Evolutionary conservation across 2,797 vertebrate genomes (phyloP).

Genomic region (Trichosurus vulpecula): DNA sequence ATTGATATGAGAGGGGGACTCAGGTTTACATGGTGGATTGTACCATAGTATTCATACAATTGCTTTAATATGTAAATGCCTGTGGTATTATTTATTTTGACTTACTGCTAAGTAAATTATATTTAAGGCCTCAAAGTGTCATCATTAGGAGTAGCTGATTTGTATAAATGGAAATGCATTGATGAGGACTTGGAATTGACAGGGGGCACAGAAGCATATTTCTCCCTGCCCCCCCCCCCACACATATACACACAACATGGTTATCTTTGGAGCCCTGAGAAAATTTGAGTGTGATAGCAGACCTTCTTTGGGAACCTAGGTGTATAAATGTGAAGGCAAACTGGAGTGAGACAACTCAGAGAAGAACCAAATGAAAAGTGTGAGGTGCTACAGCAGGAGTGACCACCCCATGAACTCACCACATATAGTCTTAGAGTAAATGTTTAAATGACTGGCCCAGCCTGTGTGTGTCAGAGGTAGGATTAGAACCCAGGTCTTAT

Average conservation of each 20-base stretch:
- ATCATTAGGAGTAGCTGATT: not conserved
- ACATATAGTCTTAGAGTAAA: not conserved
- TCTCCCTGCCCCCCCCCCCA: fast-evolving
- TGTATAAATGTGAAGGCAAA: not conserved
- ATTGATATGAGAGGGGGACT: not conserved
- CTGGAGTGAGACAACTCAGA: not conserved
- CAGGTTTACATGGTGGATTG: not conserved
- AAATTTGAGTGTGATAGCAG: not conserved
- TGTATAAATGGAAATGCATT: not conserved
- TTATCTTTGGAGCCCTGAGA: not conserved
- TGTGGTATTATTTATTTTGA: not conserved
- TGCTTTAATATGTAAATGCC: not conserved
- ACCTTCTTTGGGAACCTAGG: not conserved
- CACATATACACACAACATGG: not conserved
- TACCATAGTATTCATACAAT: not conserved
- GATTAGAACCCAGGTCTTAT: not conserved
- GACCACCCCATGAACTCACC: not conserved
- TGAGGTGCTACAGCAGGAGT: not conserved
- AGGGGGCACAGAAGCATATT: not conserved
- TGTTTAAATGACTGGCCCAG: not conserved
- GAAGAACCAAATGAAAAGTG: not conserved
- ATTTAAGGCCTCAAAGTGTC: not conserved
- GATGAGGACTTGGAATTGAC: not conserved
- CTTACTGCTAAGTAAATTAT: not conserved
- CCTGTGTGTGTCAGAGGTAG: not conserved